Evolutionary conservation across 2,113 vertebrate genomes (phyloP).

Genomic region (Penelope pileata): DNA sequence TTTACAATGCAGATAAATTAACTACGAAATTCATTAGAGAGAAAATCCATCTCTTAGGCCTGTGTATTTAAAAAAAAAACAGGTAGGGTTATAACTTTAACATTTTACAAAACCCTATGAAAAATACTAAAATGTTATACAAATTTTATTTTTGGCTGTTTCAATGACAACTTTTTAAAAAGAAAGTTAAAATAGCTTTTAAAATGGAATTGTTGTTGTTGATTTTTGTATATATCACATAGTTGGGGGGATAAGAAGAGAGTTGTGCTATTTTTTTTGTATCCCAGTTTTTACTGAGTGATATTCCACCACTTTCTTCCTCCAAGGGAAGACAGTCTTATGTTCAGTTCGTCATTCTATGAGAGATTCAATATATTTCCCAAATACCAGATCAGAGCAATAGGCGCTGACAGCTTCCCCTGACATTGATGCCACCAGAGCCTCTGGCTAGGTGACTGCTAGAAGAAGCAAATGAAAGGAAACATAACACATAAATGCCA

Average conservation of each 20-base stretch:
- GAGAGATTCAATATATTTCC: background rate
- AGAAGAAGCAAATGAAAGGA: background rate
- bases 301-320: background rate
- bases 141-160: background rate
- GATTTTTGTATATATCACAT: background rate
- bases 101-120: background rate
- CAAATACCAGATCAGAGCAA: background rate
- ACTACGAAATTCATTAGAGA: background rate
- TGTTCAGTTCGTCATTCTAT: background rate
- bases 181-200: background rate
- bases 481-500: background rate
- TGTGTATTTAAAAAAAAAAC: background rate
- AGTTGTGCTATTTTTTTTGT: background rate
- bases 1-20: background rate
- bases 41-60: background rate
- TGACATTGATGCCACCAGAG: background rate
- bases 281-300: background rate
- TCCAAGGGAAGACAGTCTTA: background rate
- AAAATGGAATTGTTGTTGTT: background rate
- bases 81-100: background rate
- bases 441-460: background rate
- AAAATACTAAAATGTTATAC: background rate
- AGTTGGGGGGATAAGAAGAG: background rate
- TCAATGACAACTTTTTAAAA: background rate
- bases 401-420: background rate